These are phyloP conservation scores for Nomada lathburiana DNA, from an alignment of 2,888 invertebrate genomes.

Conservation along the genomic window DNA sequence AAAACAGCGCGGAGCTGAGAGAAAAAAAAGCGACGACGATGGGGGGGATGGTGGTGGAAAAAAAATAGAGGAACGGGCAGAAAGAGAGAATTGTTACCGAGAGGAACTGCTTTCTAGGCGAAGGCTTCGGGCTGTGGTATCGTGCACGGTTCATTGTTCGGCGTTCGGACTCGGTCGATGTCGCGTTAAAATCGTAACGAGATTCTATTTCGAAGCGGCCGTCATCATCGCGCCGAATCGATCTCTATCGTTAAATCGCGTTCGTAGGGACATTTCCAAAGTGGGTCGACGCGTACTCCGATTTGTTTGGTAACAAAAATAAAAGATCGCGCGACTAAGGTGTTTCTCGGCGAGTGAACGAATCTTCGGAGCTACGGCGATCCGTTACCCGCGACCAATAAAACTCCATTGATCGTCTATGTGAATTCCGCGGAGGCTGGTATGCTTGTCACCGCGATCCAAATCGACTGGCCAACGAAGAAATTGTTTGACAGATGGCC, in stretches of 20 bases:
- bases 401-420: neutral
- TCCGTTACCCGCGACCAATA: too few species aligned
- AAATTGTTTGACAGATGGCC: conserved; percentile 59
- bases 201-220: conserved; percentile 30
- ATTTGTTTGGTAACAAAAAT: neutral
- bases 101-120: conserved; percentile 45
- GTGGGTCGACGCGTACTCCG: neutral
- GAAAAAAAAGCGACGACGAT: neutral
- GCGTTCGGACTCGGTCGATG: conserved; percentile 39
- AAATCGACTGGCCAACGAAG: conserved; percentile 48
- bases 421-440: conserved; percentile 34
- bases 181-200: conserved; percentile 50
- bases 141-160: conserved; percentile 41
- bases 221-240: conserved; percentile 13
- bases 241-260: neutral
- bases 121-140: conserved; percentile 38
- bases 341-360: too few species aligned
- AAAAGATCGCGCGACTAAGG: neutral
- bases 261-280: neutral
- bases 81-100: conserved; percentile 36
- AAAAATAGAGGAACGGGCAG: neutral
- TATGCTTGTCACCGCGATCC: conserved; percentile 48
- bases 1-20: neutral
- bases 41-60: neutral
- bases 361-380: too few species aligned